Base-by-base conservation (phyloP, 2,888 invertebrate genomes). In the Conus canariensis region DNA sequence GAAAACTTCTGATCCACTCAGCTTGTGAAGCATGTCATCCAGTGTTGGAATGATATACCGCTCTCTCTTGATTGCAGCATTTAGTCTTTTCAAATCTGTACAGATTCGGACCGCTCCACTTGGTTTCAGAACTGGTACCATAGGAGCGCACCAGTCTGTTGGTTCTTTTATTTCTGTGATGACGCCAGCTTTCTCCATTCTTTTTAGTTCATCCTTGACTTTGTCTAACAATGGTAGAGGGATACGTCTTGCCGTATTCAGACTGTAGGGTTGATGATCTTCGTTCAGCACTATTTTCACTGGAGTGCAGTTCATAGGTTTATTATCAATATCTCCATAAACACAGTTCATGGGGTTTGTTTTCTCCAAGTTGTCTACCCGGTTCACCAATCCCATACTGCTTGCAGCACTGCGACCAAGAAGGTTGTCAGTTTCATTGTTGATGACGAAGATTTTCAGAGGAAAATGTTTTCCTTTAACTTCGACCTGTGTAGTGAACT, bases 261-360 rank as follows among this genome's bases (percentile, higher is more conserved):
- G 25, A 58, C 80, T 60, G 89, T 89, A 83, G 22, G 89, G 89
- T 30, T 82, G 8, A 45, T 12, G 16, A 9, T 19, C 67, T 14
- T 89, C 89, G 1, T 89, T 67, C 83, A 89, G 89, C 30, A 80
- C 56, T 12, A 83, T 89, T 59, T 60, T 89, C 25, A 85, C 85
- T 85, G 85, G 85, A 7, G 85, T 22, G n/a, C 85, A 85, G 10
- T 85, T 30, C 30, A 30, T 1, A 30, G 30, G 30, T 30, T 30
- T 30, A 30, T 30, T 30, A 30, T 30, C 30, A 30, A 30, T 30
- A 30, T 30, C 30, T 30, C 30, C 30, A 30, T 30, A 30, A 30
- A 30, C 30, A 30, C 30, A 30, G 30, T 30, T 30, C 30, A 30
- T 30, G 30, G 30, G 30, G 30, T 30, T 30, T 30, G 30, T 30